Evolutionary conservation across 2,888 invertebrate genomes (phyloP), one percentile per base, ranked within the genome.

Genomic region (Orchesella flavescens): DNA sequence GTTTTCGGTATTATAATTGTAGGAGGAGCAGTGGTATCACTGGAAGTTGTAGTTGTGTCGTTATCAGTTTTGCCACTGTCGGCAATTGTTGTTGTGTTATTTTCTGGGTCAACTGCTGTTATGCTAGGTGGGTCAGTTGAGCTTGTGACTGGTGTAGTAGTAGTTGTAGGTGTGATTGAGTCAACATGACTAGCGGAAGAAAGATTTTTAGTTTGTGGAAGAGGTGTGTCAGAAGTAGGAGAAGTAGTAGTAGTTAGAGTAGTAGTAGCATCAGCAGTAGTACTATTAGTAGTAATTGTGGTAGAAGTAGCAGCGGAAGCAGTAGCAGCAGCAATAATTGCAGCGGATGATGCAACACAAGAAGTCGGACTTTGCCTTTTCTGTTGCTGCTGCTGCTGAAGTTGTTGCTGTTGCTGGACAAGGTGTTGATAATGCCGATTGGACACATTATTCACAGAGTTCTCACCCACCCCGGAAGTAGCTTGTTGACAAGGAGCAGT

Each of bases 341-440:
- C 81, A 34, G 82, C 21, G 17, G 83, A 72, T 9, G 83, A 72
- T 34, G 83, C 77, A 77, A 83, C 83, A 59, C 83, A 83, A 83
- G 76, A 73, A 77, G 77, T 83, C 44, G 77, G 66, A 75, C 57
- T 83, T 83, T 83, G 83, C 83, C 83, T 83, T 83, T 73, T 83
- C 46, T 68, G 74, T 75, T 63, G 75, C 5, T 17, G 53, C 55
- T 59, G 68, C 13, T 69, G 69, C 13, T 21, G 79, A 24, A 43
- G 72, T 23, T 75, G 68, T 53, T 82, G 57, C 23, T 72, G 57
- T 15, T 43, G 81, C 59, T 24, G 24, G 9, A 43, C 3, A 1
- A 2, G 23, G 3, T 57, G 74, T 10, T 80, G 80, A 19, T 63
- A 71, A n/a, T 76, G 76, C 57, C 59, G 73, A 24, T 65, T 63